These are phyloP conservation scores for Phrynosoma platyrhinos DNA, from an alignment of 2,113 vertebrate species.

Conservation along the genomic window DNA sequence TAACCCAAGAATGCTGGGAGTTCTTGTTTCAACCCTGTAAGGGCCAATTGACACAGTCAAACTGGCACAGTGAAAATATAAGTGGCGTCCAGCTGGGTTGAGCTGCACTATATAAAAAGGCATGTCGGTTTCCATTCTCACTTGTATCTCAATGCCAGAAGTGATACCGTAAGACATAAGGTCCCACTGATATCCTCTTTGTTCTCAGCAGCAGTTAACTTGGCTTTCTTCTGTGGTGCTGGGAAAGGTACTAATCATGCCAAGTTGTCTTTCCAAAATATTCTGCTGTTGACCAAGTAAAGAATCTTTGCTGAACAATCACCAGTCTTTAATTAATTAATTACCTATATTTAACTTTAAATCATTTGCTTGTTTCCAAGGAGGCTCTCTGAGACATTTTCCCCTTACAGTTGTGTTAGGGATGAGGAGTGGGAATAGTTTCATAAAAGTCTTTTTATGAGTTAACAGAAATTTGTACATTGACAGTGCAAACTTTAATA, in stretches of 20 bases:
- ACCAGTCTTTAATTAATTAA: not conserved
- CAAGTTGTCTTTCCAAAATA: not conserved
- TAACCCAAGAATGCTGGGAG: not conserved
- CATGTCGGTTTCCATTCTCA: not conserved
- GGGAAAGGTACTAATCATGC: not conserved
- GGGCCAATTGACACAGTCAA: not conserved
- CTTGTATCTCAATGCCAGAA: not conserved
- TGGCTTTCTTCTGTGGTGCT: no score
- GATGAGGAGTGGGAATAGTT: no score
- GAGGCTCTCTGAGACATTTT: no score
- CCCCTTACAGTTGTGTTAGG: no score
- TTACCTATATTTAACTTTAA: not conserved
- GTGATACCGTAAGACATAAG: not conserved
- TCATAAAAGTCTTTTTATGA: no score
- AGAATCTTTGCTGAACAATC: not conserved
- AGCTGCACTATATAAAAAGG: not conserved
- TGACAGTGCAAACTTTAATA: no score
- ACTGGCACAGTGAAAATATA: not conserved
- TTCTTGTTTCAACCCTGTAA: not conserved
- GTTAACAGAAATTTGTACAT: no score
- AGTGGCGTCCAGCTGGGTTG: not conserved
- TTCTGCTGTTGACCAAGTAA: not conserved
- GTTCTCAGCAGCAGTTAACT: not conserved
- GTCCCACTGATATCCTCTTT: not conserved
- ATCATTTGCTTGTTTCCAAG: no score